Evolutionary conservation across 2,888 invertebrate species (phyloP), one percentile per base, ranked within the genome.

Genomic region (Hesperia comma): DNA sequence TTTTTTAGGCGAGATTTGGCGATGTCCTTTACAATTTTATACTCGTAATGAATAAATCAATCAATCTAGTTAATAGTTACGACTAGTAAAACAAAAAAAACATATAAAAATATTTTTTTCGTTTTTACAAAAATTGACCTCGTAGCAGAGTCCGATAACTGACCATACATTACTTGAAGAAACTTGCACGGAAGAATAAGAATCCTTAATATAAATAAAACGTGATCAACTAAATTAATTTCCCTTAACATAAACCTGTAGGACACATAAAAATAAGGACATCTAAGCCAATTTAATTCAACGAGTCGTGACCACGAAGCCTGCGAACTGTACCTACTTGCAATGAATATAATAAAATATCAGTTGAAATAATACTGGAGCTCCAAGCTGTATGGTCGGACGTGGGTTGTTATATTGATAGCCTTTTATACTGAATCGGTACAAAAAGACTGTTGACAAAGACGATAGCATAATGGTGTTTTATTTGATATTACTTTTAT

Each of bases 311-410:
- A 66, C 66, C 60, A n/a, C 55, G 56, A 54, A 41, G 49, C 77
- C 72, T 87, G 84, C 83, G 70, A 75, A 77, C 88, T 70, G 78
- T 89, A 87, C 84, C 54, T 57, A 53, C 64, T 72, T 76, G 79
- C 81, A 83, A 82, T 80, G 79, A 83, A 76, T 79, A 80, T 79
- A 84, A 86, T 88, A 86, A 87, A 86, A 80, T 82, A 82, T 76
- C 77, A 82, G 82, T 85, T 80, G 85, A 82, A 87, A 87, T 87
- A 85, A 87, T 86, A 87, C 84, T 82, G 80, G 79, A 80, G 79
- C 75, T 75, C 80, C 79, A 76, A 75, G 71, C 72, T 70, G 79
- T 76, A 78, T 77, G 76, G 76, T 79, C 63, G 56, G 60, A 75
- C 75, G 75, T 75, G 83, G 81, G 79, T 81, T 83, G 82, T 82